Evolutionary conservation across 2,797 vertebrate genomes (phyloP), one percentile per base, ranked within the genome.

Genomic region (Dipus sagitta): DNA sequence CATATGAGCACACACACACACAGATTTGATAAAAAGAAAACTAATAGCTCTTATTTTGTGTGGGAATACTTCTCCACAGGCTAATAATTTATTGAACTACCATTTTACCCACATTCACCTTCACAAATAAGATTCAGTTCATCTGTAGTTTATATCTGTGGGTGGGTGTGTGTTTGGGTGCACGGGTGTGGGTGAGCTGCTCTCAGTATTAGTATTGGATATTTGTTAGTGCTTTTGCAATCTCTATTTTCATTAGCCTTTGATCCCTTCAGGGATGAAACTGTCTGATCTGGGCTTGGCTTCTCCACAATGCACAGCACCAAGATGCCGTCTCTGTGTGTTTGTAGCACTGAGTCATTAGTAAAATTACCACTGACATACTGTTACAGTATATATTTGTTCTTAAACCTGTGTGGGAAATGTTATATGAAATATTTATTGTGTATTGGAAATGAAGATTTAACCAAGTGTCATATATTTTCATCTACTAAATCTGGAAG

Each of bases 371-470:
- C 23, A 34, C 18, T 47, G 58, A 62, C 93, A 83, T 78, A 52
- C 34, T 64, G 23, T 71, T 71, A 76, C 78, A 87, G 60, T 54
- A 26, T 26, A 28, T 79, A 11, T 24, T 26, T 95, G 2, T 54
- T 90, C 34, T 52, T 93, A 86, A 91, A 87, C 58, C 30, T 77
- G 9, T 83, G 60, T 30, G 15, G 54, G 26, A 3, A 20, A 82
- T 58, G 32, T 79, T 58, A 32, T 18, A 20, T 28, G 64, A 52
- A 64, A 74, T 42, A 89, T 89, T 86, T 84, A 88, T 34, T 54
- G 15, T 58, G 77, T 32, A 84, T 83, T 64, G 86, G 52, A 93
- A 96, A 72, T 67, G 90, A 77, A 65, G 9, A 68, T 92, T 58
- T 91, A 89, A 80, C 28, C 68, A 20, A 7, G 9, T 24, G 2